Evolutionary conservation across 2,888 invertebrate genomes (phyloP).

Genomic region (Scaptomyza reducta): DNA sequence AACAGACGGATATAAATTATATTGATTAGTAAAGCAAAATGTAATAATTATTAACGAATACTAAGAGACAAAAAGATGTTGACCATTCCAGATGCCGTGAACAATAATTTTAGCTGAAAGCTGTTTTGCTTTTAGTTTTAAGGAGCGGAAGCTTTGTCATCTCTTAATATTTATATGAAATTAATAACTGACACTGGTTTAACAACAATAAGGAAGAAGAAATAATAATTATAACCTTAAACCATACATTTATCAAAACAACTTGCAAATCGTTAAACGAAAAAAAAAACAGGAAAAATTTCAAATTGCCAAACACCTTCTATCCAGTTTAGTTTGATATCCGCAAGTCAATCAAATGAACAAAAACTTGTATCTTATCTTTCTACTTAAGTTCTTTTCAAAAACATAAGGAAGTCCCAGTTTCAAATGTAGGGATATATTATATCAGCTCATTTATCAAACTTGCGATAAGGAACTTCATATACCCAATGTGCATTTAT

Average conservation of each 20-base stretch:
- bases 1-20: slow-evolving; percentile 8
- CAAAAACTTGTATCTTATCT: neutral
- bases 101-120: neutral
- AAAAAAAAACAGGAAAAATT: neutral
- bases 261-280: neutral
- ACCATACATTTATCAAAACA: neutral
- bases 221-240: slow-evolving; percentile 3
- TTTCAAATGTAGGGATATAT: too few species aligned
- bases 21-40: too few species aligned
- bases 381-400: too few species aligned
- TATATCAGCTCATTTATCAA: too few species aligned
- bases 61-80: too few species aligned
- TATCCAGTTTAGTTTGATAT: neutral
- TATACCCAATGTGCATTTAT: too few species aligned
- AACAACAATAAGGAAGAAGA: slow-evolving; percentile 9
- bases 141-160: neutral
- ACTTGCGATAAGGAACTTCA: too few species aligned
- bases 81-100: slow-evolving; percentile 1
- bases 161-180: neutral
- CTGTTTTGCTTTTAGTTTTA: neutral
- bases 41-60: too few species aligned
- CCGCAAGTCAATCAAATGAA: neutral
- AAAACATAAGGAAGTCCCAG: too few species aligned
- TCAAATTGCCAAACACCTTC: neutral
- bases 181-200: slow-evolving; percentile 1